These are phyloP conservation scores for Recurvirostra avosetta DNA, from an alignment of 2,113 vertebrate species.

Conservation along the genomic window DNA sequence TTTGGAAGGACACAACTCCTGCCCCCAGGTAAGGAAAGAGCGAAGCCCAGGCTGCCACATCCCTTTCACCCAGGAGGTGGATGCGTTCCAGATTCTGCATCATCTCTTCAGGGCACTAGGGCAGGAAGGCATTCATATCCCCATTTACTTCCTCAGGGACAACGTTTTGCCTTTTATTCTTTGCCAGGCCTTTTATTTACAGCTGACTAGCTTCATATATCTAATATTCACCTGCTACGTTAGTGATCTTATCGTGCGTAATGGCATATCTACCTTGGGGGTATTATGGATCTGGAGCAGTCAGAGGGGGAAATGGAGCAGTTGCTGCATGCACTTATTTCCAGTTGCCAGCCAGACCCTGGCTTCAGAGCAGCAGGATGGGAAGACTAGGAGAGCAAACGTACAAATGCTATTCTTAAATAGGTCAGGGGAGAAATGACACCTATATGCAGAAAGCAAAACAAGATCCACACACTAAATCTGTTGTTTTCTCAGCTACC, in stretches of 20 bases:
- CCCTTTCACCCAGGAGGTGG: not conserved
- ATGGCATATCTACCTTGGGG: conserved; percentile 14
- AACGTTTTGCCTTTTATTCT: conserved; percentile 47
- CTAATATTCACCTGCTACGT: conserved; percentile 50
- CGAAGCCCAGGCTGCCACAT: not conserved
- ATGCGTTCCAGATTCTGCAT: not conserved
- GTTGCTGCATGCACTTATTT: not conserved
- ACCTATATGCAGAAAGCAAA: not conserved
- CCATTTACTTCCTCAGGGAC: conserved; percentile 1
- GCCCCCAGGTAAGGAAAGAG: not conserved
- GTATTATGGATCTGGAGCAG: not conserved
- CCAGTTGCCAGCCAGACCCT: not conserved
- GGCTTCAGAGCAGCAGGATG: not conserved
- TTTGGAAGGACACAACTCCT: not conserved
- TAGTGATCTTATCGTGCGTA: conserved; percentile 46
- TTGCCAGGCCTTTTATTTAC: conserved; percentile 47
- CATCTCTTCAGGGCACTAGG: not conserved
- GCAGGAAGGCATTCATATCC: not conserved
- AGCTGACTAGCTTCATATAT: conserved; percentile 38
- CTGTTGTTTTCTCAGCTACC: not conserved
- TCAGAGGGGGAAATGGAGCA: not conserved
- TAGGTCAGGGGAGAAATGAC: not conserved
- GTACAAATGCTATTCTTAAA: not conserved
- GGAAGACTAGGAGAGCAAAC: not conserved
- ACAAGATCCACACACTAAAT: not conserved